Conservation (phyloP, 2,797 vertebrate species). For the Periparus ater region DNA sequence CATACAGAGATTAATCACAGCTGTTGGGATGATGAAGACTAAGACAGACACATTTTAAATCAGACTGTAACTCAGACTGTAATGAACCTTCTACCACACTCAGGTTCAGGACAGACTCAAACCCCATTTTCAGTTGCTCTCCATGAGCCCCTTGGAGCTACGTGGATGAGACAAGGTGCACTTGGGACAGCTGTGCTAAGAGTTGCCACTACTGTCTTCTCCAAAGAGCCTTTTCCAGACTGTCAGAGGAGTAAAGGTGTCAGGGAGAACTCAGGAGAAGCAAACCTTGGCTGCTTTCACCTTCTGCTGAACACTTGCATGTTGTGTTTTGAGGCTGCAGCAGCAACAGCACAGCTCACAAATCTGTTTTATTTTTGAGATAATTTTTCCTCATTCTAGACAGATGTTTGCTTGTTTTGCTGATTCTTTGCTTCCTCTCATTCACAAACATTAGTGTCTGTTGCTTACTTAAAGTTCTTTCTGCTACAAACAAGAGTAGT, state of each 20-base stretch:
- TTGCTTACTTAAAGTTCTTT: background rate
- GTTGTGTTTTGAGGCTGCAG: background rate
- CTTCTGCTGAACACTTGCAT: background rate
- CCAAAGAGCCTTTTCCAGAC: background rate
- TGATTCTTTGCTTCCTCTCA: background rate
- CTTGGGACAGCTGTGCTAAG: background rate
- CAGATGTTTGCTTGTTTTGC: background rate
- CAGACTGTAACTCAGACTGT: background rate
- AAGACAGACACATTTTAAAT: background rate
- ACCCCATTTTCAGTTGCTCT: background rate
- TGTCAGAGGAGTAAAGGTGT: background rate
- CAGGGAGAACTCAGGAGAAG: background rate
- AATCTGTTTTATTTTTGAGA: background rate
- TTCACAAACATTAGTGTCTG: background rate
- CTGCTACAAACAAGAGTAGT: background rate
- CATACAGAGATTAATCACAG: background rate
- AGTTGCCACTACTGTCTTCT: background rate
- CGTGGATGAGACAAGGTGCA: background rate
- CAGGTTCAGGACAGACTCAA: background rate
- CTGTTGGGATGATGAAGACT: background rate
- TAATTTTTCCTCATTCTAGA: background rate
- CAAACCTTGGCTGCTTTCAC: background rate
- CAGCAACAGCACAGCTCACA: background rate
- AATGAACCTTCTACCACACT: background rate
- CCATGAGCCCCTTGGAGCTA: accelerated